Evolutionary conservation across 2,113 vertebrate species (phyloP).

Genomic region (Bos javanicus): DNA sequence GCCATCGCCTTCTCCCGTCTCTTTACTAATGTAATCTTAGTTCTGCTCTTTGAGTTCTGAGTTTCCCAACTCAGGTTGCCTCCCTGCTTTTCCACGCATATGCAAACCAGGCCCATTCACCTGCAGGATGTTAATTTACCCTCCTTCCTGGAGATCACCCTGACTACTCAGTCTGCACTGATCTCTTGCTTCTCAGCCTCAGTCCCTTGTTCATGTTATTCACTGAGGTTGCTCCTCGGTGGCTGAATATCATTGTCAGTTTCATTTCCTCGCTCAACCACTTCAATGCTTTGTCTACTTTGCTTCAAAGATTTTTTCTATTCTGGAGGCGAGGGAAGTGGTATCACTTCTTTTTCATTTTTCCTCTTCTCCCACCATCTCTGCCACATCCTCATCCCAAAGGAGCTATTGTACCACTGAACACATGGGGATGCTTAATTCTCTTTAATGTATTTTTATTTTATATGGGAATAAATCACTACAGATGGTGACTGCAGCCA

Average conservation of each 20-base stretch:
- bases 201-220: background rate
- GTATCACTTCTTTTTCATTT: background rate
- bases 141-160: background rate
- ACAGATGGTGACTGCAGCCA: too few relatives aligned
- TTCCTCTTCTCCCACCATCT: background rate
- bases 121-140: background rate
- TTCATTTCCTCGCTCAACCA: background rate
- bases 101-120: accelerated
- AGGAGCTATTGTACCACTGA: background rate
- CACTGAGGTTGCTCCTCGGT: background rate
- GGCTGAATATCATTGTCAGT: background rate
- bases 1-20: too few relatives aligned
- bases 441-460: background rate
- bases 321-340: background rate
- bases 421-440: background rate
- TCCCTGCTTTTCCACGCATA: background rate
- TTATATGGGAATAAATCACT: background rate
- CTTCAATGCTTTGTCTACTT: background rate
- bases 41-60: background rate
- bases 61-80: background rate
- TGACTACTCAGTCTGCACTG: too few relatives aligned
- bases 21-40: background rate
- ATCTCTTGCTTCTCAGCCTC: background rate
- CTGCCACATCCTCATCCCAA: background rate
- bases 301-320: background rate